Evolutionary conservation across 2,888 invertebrate species (phyloP).

Genomic region (Lepidochitona cinerea): DNA sequence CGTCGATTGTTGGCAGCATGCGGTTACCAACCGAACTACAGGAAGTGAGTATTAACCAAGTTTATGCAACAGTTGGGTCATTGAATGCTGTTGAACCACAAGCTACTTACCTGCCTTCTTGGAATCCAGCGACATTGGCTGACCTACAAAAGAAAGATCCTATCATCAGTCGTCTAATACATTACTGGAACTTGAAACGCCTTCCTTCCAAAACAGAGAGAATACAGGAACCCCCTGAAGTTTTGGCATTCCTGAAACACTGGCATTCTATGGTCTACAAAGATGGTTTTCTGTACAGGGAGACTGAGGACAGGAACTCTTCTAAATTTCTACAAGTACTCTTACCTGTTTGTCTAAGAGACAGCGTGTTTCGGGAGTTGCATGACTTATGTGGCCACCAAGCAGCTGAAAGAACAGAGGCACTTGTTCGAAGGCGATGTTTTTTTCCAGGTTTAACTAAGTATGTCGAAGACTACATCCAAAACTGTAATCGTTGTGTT

Average conservation of each 20-base stretch:
- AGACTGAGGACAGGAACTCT: neutral
- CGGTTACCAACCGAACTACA: neutral
- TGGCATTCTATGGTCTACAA: neutral
- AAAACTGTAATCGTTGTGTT: neutral
- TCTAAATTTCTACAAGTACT: neutral
- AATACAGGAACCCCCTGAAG: neutral
- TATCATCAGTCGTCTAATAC: neutral
- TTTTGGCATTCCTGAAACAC: neutral
- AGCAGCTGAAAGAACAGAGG: neutral
- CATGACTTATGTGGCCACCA: neutral
- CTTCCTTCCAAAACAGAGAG: neutral
- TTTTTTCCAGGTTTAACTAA: neutral
- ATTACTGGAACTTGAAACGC: neutral
- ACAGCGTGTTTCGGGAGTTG: neutral
- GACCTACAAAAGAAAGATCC: neutral
- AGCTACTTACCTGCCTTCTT: neutral
- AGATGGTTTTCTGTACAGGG: neutral
- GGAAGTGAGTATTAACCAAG: neutral
- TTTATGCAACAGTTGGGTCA: neutral
- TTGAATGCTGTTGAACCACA: neutral
- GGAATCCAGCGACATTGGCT: neutral
- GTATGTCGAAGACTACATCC: neutral
- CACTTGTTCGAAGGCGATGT: neutral
- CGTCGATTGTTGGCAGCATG: neutral
- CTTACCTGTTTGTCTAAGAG: neutral